These are phyloP conservation scores for Piaya cayana DNA, from an alignment of 2,113 vertebrate genomes.

Conservation along the genomic window DNA sequence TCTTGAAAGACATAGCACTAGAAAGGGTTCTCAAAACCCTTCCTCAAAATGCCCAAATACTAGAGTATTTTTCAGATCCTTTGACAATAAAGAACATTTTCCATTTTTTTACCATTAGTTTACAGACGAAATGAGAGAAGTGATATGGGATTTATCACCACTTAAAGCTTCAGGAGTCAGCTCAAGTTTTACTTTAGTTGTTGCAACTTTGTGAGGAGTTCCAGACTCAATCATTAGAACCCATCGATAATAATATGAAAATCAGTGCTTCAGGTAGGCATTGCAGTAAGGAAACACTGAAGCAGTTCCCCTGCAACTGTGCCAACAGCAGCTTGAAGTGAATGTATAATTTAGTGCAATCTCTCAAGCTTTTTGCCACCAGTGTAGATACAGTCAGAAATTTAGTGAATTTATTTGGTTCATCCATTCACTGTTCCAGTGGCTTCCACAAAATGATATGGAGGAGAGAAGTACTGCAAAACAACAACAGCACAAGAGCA, in stretches of 20 bases:
- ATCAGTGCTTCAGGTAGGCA: not conserved
- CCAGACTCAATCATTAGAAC: not conserved
- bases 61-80: fast-evolving
- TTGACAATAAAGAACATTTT: not conserved
- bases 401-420: not conserved
- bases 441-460: not conserved
- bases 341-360: not conserved
- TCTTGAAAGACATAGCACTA: not conserved
- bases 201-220: not conserved
- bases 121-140: not conserved
- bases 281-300: not conserved
- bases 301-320: not conserved
- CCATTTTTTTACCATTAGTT: not conserved
- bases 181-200: not conserved
- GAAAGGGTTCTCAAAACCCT: not conserved
- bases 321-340: not conserved
- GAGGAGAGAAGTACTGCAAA: not conserved
- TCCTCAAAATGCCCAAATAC: not conserved
- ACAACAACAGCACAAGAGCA: not conserved
- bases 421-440: not conserved
- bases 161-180: not conserved
- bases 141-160: not conserved
- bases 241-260: not conserved
- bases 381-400: not conserved
- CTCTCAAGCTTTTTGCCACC: not conserved